These are phyloP conservation scores for Rhinoderma darwinii DNA, from an alignment of 2,113 vertebrate genomes.

Conservation along the genomic window DNA sequence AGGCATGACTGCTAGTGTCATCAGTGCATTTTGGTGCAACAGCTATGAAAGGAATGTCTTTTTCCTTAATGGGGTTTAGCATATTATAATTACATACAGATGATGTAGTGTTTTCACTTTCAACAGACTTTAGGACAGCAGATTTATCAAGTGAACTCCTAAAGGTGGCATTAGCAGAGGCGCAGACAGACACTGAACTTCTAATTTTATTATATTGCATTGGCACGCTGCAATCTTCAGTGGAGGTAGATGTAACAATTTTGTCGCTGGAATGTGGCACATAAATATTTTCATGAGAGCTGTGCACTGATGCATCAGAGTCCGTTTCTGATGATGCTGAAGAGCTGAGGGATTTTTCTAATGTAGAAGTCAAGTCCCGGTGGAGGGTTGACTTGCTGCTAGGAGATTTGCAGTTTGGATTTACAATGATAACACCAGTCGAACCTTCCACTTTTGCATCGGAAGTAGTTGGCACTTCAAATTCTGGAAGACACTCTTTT, in stretches of 20 bases:
- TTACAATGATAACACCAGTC: slow-evolving; percentile 82
- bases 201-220: slow-evolving; percentile 77
- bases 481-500: slow-evolving; percentile 72
- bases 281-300: slow-evolving; percentile 74
- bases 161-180: slow-evolving; percentile 78
- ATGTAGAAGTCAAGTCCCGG: slow-evolving; percentile 70
- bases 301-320: slow-evolving; percentile 72
- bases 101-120: slow-evolving; percentile 73
- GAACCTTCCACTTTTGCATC: slow-evolving; percentile 79
- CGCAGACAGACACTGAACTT: slow-evolving; percentile 75
- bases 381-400: slow-evolving; percentile 76
- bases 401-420: slow-evolving; percentile 83
- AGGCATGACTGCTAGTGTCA: slow-evolving; percentile 65
- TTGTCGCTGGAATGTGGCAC: slow-evolving; percentile 77
- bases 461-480: slow-evolving; percentile 69
- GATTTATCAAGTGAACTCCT: slow-evolving; percentile 77
- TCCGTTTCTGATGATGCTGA: slow-evolving; percentile 73
- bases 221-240: slow-evolving; percentile 78
- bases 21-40: slow-evolving; percentile 79
- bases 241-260: slow-evolving; percentile 81
- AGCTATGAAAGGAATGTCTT: slow-evolving; percentile 74
- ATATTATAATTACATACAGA: slow-evolving; percentile 76
- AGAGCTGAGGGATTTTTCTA: slow-evolving; percentile 74
- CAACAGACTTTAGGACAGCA: slow-evolving; percentile 80
- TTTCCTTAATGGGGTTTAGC: slow-evolving; percentile 76